A percentile compares a stretch with the other conserved stretches of the same genome.
Conservation (phyloP, 2,113 vertebrate genomes). For the Aegotheles bennettii region DNA sequence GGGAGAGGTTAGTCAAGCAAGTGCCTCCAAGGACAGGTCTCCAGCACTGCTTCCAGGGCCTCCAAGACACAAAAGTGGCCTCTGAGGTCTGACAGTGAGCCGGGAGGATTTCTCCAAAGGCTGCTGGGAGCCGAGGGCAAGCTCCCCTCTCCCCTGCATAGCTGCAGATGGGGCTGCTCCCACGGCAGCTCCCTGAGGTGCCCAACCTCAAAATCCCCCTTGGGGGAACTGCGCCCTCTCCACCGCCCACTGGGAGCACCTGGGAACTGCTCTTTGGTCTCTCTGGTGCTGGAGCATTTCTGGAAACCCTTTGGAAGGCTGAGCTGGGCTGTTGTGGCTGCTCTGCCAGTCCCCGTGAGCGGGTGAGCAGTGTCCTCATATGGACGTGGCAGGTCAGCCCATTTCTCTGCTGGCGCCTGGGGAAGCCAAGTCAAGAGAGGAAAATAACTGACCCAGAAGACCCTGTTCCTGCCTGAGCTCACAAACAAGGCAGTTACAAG, state of each 20-base stretch:
- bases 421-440: background rate
- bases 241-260: fast-evolving
- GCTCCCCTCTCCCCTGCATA: fast-evolving
- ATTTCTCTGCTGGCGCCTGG: background rate
- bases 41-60: background rate
- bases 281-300: fast-evolving
- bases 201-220: background rate
- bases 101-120: background rate
- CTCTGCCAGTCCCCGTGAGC: background rate
- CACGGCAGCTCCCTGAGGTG: background rate
- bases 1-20: background rate
- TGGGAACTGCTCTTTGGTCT: fast-evolving
- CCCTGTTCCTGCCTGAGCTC: background rate
- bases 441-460: background rate
- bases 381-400: background rate
- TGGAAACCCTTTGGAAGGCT: fast-evolving
- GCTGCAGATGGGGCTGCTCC: too few species aligned
- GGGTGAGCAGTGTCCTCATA: background rate
- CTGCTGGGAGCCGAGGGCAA: background rate
- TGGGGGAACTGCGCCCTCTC: fast-evolving
- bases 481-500: background rate
- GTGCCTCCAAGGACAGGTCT: background rate
- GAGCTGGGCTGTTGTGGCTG: fast-evolving
- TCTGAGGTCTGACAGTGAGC: fast-evolving
- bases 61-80: fast-evolving